Conservation (phyloP, 37 sponge, comb jelly and placozoan species). For the Mnemiopsis leidyi region DNA sequence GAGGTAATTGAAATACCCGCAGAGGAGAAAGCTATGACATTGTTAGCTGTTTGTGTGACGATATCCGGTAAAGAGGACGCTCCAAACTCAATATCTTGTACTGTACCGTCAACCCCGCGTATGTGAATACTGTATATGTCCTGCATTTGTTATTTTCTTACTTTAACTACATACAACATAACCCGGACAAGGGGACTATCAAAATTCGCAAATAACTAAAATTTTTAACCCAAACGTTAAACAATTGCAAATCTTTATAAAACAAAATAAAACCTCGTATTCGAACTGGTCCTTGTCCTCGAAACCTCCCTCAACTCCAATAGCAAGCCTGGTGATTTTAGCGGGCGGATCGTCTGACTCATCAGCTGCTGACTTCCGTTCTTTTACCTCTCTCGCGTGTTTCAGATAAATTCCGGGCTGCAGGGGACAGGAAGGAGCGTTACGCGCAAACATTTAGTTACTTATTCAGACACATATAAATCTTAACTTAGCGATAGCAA, state of each 20-base stretch:
- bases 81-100: not conserved
- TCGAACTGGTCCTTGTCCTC: slow-evolving; percentile 30
- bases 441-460: too few relatives aligned
- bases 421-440: too few relatives aligned
- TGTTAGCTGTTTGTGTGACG: not conserved
- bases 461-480: too few relatives aligned
- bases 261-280: not conserved
- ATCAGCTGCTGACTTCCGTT: slow-evolving; percentile 5
- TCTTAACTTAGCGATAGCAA: too few relatives aligned
- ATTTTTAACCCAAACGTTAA: too few relatives aligned
- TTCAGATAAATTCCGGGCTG: not conserved
- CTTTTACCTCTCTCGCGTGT: slow-evolving; percentile 9
- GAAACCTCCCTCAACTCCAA: slow-evolving; percentile 78
- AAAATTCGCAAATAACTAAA: too few relatives aligned
- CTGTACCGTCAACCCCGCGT: not conserved
- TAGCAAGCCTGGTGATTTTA: slow-evolving; percentile 89
- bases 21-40: slow-evolving; percentile 67
- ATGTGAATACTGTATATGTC: slow-evolving; percentile 38
- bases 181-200: too few relatives aligned
- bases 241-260: not conserved
- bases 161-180: too few relatives aligned
- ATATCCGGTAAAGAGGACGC: slow-evolving; percentile 3
- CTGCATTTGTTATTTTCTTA: too few relatives aligned
- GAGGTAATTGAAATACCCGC: not conserved
- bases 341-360: slow-evolving; percentile 72